These are phyloP conservation scores for pig (Sus scrofa) DNA, from an alignment of 2,113 vertebrate genomes.

Conservation along the genomic window DNA sequence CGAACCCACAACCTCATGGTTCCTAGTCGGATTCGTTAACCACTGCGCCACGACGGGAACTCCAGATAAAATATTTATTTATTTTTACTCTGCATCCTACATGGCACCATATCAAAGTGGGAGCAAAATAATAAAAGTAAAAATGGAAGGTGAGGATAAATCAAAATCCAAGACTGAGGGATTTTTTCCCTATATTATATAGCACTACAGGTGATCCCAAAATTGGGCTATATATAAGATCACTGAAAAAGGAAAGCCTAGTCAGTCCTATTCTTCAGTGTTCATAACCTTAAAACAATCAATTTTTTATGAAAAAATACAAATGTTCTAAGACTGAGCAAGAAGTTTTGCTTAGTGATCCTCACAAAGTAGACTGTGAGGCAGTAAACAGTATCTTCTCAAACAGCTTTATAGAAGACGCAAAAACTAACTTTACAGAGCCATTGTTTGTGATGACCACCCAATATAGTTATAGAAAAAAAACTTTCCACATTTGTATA, in stretches of 20 bases:
- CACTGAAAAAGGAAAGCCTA: background rate
- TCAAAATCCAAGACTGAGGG: background rate
- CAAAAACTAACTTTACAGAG: background rate
- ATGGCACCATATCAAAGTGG: background rate
- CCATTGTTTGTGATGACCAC: background rate
- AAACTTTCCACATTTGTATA: background rate
- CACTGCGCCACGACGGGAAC: no score
- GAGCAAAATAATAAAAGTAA: conserved; percentile 13
- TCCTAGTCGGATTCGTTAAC: no score
- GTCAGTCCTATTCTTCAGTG: background rate
- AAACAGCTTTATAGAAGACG: background rate
- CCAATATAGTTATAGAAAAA: background rate
- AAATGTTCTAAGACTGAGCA: background rate
- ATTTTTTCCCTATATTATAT: background rate
- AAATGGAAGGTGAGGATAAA: background rate
- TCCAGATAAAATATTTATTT: background rate
- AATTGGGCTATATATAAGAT: background rate
- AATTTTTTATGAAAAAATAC: background rate
- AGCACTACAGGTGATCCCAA: background rate
- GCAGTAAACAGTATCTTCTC: background rate
- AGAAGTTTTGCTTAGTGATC: background rate
- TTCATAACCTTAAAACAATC: background rate
- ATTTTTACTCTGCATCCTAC: background rate
- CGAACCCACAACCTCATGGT: no score
- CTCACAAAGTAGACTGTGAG: background rate